Base-by-base conservation (phyloP, 1,140 invertebrate genomes). In the Lordiphosa mommai region DNA sequence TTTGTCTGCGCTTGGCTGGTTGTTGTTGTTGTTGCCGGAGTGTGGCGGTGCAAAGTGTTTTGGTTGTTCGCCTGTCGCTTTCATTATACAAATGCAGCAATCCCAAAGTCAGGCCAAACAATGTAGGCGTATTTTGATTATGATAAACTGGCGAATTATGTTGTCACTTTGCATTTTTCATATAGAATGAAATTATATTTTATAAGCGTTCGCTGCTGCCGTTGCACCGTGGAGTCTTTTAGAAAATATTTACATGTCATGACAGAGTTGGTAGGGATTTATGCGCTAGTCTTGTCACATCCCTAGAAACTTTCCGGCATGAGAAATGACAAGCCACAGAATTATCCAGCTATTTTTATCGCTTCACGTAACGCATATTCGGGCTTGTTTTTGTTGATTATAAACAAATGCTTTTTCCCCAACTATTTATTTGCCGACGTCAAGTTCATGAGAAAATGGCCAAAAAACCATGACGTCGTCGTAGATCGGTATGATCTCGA, bases 71-170 rank as follows among this genome's bases (percentile, higher is more conserved):
- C 61, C 61, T 69, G 65, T 69, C 65, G 65, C 66, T 69, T 69
- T 60, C 56, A 70, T 70, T 70, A 70, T 70, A 57, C 66, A 70
- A 43, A 43, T 58, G 41, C 43, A 64, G 65, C 60, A 46, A 57
- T 29, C 52, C 59, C 64, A 66, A 64, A 68, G 56, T 20, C 38
- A 63, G 51, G 49, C 52, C 46, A 46, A 58, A 66, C 59, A 79
- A 82, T 84, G 84, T 86, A 77, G 84, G 84, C 84, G 84, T 86
- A 77, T 86, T 82, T 86, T 86, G 84, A 86, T 86, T 86, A 86
- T 86, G 84, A 86, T 86, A 86, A 87, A 86, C 84, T 86, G 84
- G 84, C 84, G 84, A 86, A 86, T 86, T 86, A 86, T 86, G 84
- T 86, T 86, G 84, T 86, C 84, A 86, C 76, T 86, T 86, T 86